Evolutionary conservation across 2,888 invertebrate genomes (phyloP), one percentile per base, ranked within the genome.

Genomic region (Drosophila siamana): DNA sequence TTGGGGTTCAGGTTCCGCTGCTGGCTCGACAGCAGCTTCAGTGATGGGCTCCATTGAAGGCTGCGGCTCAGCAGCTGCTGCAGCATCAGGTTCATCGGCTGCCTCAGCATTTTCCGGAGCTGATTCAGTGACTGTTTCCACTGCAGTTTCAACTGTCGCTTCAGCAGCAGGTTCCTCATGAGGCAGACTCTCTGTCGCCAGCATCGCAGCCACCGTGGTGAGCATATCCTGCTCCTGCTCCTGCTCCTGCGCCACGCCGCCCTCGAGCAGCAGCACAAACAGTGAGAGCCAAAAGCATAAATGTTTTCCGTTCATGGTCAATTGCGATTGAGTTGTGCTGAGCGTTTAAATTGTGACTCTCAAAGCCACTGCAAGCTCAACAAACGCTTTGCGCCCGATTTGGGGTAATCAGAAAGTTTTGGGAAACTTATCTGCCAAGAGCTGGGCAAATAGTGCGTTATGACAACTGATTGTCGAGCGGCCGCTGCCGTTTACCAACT

Each of bases 371-470:
- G 19, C 19, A 19, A 48, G 38, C 52, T 36, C 24, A 13, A 44
- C 6, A n/a, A 13, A 44, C 6, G 33, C 33, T 4, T n/a, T 33
- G n/a, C 16, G 16, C n/a, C n/a, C n/a, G n/a, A n/a, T n/a, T n/a
- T 28, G 56, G 33, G 41, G 11, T 44, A 54, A 44, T 28, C 54
- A 2, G 9, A 9, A 36, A 33, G 13, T 56, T 33, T 46, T 28
- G 24, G n/a, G n/a, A 8, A n/a, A n/a, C 15, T 24, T 46, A 67
- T 55, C 43, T 13, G 9, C 63, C 24, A 48, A 81, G 74, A 74
- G 82, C 64, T 79, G 1, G 44, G 24, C 68, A 77, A 79, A 84
- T 62, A 64, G 26, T 30, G 36, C 41, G 43, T 28, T n/a, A n/a
- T 33, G n/a, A 33, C 9, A 33, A 15, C 15, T 8, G 28, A 55